Conservation (phyloP, 2,113 vertebrate genomes). For the Brienomyrus longianalis region DNA sequence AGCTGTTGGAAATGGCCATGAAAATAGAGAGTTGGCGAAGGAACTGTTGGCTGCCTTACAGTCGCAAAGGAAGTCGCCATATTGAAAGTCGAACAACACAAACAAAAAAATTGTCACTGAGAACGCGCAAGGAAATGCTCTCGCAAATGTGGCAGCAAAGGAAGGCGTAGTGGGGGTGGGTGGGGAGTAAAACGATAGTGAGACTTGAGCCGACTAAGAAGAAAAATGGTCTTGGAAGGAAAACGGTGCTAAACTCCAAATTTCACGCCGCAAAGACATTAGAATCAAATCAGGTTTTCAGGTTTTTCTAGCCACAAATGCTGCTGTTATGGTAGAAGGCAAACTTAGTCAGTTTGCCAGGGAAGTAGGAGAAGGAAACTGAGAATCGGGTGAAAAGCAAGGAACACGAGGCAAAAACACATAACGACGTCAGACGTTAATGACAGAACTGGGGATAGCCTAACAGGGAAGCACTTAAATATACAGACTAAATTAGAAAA, state of each 20-base stretch:
- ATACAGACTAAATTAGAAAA: too few species aligned
- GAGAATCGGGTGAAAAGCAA: too few species aligned
- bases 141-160: not conserved
- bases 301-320: not conserved
- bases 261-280: not conserved
- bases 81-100: not conserved
- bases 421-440: too few species aligned
- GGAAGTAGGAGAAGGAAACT: too few species aligned
- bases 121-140: not conserved
- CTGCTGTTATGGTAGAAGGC: not conserved
- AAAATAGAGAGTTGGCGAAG: not conserved
- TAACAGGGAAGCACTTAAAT: too few species aligned
- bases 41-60: not conserved
- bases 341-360: not conserved
- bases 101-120: not conserved
- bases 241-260: not conserved
- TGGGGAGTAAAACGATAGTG: not conserved
- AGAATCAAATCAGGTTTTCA: too few species aligned
- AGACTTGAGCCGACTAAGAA: not conserved
- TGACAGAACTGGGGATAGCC: too few species aligned
- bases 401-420: too few species aligned
- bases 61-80: not conserved
- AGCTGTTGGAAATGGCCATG: not conserved
- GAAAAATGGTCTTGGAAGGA: not conserved
- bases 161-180: not conserved